Percentiles rank a stretch among this genome's conserved stretches.
phyloP scores from a whole-genome alignment of 2,888 invertebrate genomes.

The Tetheella fluctuosa region DNA sequence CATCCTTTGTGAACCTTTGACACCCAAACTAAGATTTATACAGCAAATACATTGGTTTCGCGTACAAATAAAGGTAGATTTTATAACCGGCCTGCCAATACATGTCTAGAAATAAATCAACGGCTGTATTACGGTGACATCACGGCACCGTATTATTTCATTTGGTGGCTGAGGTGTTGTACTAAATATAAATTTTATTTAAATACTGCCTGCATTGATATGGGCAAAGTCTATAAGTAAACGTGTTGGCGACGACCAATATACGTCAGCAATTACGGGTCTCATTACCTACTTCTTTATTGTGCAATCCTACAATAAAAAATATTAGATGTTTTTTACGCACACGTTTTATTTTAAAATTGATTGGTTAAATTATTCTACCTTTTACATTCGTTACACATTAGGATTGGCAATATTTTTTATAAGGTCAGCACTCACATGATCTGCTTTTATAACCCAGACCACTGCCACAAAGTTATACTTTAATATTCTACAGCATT shows the following conservation, averaged over 20 bases:
- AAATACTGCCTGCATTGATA: constrained; percentile 6
- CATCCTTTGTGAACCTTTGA: no score
- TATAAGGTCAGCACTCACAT: no score
- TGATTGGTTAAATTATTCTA: not conserved
- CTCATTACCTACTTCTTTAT: not conserved
- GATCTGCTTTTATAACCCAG: no score
- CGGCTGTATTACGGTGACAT: constrained; percentile 2
- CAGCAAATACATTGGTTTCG: not conserved
- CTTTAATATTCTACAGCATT: no score
- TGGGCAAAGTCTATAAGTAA: not conserved
- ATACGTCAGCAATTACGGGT: not conserved
- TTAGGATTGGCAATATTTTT: no score
- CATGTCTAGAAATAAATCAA: constrained; percentile 3
- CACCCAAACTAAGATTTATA: no score
- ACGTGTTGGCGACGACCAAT: not conserved
- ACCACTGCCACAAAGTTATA: no score
- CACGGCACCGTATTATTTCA: constrained; percentile 1
- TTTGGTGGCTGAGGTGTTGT: constrained; percentile 5
- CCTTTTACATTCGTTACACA: no score
- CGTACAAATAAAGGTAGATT: not conserved
- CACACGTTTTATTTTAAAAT: not conserved
- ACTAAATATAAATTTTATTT: constrained; percentile 9
- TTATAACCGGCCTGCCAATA: not conserved
- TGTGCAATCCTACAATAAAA: not conserved
- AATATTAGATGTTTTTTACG: no score